Evolutionary conservation across 2,113 vertebrate genomes (phyloP).

Genomic region (Pedetes capensis): DNA sequence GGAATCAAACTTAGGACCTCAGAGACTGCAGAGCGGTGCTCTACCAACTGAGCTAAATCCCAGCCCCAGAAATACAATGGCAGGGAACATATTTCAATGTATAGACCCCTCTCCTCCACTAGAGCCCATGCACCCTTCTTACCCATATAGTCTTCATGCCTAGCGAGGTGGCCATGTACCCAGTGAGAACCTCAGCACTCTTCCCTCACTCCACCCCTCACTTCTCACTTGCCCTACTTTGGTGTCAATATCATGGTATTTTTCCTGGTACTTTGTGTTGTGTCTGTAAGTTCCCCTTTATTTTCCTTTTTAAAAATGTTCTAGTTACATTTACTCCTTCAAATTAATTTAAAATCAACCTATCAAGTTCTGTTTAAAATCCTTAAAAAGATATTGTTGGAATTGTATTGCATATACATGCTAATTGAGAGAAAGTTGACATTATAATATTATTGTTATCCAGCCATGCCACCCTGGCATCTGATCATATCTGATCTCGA

Average conservation of each 20-base stretch:
- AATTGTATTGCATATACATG: background rate
- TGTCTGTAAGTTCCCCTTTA: background rate
- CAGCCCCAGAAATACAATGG: background rate
- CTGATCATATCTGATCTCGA: too few relatives aligned
- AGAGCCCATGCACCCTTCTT: too few relatives aligned
- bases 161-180: background rate
- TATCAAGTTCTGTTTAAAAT: background rate
- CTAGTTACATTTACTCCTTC: background rate
- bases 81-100: background rate
- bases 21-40: too few relatives aligned
- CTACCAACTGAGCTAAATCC: too few relatives aligned
- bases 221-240: background rate
- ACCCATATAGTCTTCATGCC: background rate
- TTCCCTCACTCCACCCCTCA: background rate
- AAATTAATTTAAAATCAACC: background rate
- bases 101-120: fast-evolving
- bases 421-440: background rate
- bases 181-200: background rate
- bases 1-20: too few relatives aligned
- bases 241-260: background rate
- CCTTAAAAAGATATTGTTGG: background rate
- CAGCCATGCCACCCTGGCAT: too few relatives aligned
- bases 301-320: background rate
- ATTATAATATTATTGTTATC: background rate
- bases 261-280: background rate